Evolutionary conservation across 2,797 vertebrate species (phyloP).

Genomic region (Sebastes cheni): DNA sequence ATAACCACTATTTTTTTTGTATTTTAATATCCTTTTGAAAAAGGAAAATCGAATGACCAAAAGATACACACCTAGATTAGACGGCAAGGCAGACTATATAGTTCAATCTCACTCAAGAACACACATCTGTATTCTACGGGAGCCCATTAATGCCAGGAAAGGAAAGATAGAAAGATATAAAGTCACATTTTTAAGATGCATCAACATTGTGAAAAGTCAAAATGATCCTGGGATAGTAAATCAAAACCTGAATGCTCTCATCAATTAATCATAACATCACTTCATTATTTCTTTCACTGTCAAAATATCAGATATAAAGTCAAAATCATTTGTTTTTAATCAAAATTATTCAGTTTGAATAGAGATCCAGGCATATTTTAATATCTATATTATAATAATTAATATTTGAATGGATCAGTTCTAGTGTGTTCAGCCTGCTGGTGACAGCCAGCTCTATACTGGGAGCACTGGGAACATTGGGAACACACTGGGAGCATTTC

Average conservation of each 20-base stretch:
- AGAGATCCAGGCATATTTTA: background rate
- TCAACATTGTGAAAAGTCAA: background rate
- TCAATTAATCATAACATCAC: too few species aligned
- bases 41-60: too few species aligned
- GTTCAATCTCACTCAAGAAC: background rate
- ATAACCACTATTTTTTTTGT: too few species aligned
- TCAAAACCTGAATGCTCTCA: background rate
- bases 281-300: background rate
- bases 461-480: too few species aligned
- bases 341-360: background rate
- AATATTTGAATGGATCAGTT: background rate
- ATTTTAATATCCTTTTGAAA: too few species aligned
- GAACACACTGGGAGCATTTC: too few species aligned
- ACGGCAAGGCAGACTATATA: too few species aligned
- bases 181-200: background rate
- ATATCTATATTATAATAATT: too few species aligned
- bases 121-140: background rate
- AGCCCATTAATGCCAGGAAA: background rate
- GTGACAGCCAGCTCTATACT: too few species aligned
- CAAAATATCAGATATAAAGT: background rate
- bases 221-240: background rate
- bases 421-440: too few species aligned
- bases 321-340: background rate
- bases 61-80: too few species aligned
- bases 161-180: background rate